Evolutionary conservation across 2,113 vertebrate species (phyloP).

Genomic region (Oryzias javanicus): DNA sequence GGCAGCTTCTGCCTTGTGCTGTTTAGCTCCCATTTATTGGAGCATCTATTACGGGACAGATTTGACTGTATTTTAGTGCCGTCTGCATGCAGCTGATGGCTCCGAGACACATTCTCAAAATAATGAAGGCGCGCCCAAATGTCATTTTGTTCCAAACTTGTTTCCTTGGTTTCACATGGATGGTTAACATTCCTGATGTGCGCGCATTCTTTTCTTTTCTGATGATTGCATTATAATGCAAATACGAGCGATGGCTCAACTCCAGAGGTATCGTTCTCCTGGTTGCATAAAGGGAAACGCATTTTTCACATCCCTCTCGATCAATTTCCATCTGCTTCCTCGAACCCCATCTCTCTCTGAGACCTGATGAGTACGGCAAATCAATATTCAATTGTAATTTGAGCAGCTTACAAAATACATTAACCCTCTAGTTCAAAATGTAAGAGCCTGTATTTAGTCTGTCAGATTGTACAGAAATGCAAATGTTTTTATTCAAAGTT

Average conservation of each 20-base stretch:
- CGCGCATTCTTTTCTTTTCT: slow-evolving; percentile 11
- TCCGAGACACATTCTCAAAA: slow-evolving; percentile 27
- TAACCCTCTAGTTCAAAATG: background rate
- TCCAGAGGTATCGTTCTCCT: slow-evolving; percentile 7
- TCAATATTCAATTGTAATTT: slow-evolving; percentile 33
- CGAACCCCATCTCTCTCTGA: slow-evolving; percentile 13
- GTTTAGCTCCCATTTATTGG: slow-evolving; percentile 53
- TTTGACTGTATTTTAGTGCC: slow-evolving; percentile 25
- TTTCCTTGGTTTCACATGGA: slow-evolving; percentile 5
- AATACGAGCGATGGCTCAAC: slow-evolving; percentile 5
- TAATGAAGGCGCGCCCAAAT: slow-evolving; percentile 32
- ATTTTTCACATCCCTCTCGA: slow-evolving; percentile 7
- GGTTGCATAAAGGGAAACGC: background rate
- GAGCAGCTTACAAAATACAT: slow-evolving; percentile 26
- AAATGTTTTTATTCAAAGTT: too few relatives aligned
- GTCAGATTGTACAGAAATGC: too few relatives aligned
- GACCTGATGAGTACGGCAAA: slow-evolving; percentile 22
- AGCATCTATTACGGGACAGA: slow-evolving; percentile 37
- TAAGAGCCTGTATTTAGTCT: background rate
- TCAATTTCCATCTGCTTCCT: slow-evolving; percentile 36
- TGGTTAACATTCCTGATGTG: background rate
- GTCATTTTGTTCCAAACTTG: slow-evolving; percentile 6
- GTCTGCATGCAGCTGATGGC: slow-evolving; percentile 17
- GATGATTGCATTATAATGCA: slow-evolving; percentile 15
- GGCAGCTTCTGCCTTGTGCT: slow-evolving; percentile 13